Evolutionary conservation across 2,797 vertebrate species (phyloP).

Genomic region (Sternarchorhynchus goeldii): DNA sequence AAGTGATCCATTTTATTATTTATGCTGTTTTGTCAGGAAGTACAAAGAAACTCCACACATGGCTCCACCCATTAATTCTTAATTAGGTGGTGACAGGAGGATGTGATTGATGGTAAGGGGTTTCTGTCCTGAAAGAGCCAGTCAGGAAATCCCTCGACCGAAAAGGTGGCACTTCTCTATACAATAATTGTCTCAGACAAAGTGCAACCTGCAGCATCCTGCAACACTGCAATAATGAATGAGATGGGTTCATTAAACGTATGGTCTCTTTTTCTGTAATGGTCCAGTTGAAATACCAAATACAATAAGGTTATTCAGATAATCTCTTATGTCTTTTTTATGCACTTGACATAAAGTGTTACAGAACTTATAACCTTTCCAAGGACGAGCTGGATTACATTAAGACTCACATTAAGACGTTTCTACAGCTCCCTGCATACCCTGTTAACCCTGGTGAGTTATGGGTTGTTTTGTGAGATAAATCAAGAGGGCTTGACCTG

Average conservation of each 20-base stretch:
- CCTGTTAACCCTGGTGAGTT: too few species aligned
- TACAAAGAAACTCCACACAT: conserved; percentile 42
- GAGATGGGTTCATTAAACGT: not conserved
- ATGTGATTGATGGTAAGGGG: conserved; percentile 17
- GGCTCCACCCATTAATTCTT: conserved; percentile 37
- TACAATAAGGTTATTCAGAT: not conserved
- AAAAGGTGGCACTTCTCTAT: not conserved
- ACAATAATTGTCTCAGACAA: not conserved
- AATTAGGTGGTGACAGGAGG: conserved; percentile 12
- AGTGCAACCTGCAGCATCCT: not conserved
- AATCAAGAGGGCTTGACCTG: not conserved
- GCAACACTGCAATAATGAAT: not conserved
- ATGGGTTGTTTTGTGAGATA: too few species aligned
- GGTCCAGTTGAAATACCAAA: not conserved
- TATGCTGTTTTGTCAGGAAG: conserved; percentile 43
- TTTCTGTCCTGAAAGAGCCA: conserved; percentile 19
- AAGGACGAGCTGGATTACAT: not conserved
- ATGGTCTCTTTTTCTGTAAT: too few species aligned
- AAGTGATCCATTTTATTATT: conserved; percentile 50
- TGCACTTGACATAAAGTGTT: not conserved
- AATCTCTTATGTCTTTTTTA: too few species aligned
- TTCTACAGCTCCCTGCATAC: too few species aligned
- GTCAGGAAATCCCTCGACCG: conserved; percentile 10
- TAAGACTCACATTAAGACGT: too few species aligned
- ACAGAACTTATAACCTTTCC: not conserved